A percentile compares a stretch with the other conserved stretches of the same genome.
These are phyloP conservation scores for Phytoseiulus persimilis DNA, from an alignment of 2,888 invertebrate species.

Conservation along the genomic window DNA sequence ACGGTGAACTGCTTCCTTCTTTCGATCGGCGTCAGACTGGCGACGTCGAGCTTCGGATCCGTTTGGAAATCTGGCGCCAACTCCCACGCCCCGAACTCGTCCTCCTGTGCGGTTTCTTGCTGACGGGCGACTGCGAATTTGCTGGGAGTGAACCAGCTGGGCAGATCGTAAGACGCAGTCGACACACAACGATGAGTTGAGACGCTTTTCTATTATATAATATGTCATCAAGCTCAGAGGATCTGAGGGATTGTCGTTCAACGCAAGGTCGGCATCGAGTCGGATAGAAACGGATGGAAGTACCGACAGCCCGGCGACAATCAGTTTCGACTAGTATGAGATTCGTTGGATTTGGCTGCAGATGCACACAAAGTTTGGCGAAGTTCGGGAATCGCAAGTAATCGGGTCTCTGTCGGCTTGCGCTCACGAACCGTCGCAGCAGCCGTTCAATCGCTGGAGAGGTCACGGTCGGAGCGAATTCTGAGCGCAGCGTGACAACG, in stretches of 20 bases:
- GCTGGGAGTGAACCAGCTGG: not conserved
- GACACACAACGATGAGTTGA: not conserved
- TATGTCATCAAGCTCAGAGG: not conserved
- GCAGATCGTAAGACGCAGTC: not conserved
- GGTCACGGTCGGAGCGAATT: too few species aligned
- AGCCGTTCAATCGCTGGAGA: not conserved
- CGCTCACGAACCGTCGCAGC: not conserved
- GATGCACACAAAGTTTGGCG: not conserved
- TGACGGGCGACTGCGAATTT: not conserved
- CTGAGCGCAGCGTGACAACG: not conserved
- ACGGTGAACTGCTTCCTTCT: not conserved
- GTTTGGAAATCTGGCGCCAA: constrained; percentile 5
- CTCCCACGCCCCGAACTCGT: not conserved
- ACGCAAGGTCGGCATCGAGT: not conserved
- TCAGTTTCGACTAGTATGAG: too few species aligned
- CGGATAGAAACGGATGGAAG: not conserved
- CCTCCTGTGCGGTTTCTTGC: not conserved
- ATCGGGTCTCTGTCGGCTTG: not conserved
- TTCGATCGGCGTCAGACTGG: not conserved
- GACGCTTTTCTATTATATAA: not conserved
- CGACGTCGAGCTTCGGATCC: not conserved
- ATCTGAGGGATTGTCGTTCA: not conserved
- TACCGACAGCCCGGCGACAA: not conserved
- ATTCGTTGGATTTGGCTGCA: too few species aligned
- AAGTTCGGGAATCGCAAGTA: not conserved